A percentile compares a stretch with the other conserved stretches of the same genome.
phyloP scores from a whole-genome alignment of 1,140 invertebrate genomes.

The Dufourea novaeangliae region DNA sequence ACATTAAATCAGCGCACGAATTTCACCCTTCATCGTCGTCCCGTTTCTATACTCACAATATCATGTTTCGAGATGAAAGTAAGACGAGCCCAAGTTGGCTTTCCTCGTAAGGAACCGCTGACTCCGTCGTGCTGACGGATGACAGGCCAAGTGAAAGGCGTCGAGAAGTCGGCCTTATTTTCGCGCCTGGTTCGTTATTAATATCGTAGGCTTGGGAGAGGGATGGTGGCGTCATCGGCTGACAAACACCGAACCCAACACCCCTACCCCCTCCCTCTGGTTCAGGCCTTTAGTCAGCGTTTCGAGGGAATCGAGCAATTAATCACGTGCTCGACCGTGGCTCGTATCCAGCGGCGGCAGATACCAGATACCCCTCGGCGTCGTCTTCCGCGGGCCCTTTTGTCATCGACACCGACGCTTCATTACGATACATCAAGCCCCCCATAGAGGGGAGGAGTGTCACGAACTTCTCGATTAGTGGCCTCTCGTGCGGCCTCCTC shows the following conservation, averaged over 20 bases:
- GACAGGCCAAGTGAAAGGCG: constrained; percentile 1
- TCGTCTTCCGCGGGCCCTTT: background rate
- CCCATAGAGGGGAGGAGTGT: too few relatives aligned
- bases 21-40: background rate
- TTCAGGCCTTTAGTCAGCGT: constrained; percentile 64
- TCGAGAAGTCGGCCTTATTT: constrained; percentile 29
- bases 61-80: background rate
- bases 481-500: background rate
- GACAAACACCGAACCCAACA: too few relatives aligned
- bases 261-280: too few relatives aligned
- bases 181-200: constrained; percentile 50
- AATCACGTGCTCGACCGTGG: constrained; percentile 61
- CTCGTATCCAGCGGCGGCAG: constrained; percentile 17
- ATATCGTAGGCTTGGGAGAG: constrained; percentile 51
- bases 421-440: background rate
- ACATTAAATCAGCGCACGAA: too few relatives aligned
- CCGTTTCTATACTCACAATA: background rate
- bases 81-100: background rate
- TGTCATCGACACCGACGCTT: constrained; percentile 18
- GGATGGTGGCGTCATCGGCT: constrained; percentile 25
- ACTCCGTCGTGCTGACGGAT: constrained; percentile 9
- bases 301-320: constrained; percentile 69
- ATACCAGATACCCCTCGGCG: background rate
- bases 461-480: background rate
- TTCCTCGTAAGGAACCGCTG: background rate